A percentile compares a stretch with the other conserved stretches of the same genome.
phyloP scores from a whole-genome alignment of 2,113 vertebrate species.

The Prolemur simus region DNA sequence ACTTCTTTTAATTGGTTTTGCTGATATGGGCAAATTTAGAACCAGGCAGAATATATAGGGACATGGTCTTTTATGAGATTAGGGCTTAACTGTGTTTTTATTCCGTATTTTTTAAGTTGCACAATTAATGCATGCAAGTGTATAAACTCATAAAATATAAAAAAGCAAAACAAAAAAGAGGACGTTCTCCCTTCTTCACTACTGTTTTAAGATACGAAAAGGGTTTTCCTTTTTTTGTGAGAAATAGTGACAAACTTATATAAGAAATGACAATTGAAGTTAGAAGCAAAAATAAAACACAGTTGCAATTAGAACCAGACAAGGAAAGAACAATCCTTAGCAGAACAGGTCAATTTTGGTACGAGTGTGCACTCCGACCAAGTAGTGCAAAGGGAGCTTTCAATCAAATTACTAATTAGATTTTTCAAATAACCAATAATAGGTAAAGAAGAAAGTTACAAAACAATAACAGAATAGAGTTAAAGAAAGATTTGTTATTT shows the following conservation, averaged over 20 bases:
- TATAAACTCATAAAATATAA: not conserved
- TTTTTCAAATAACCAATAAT: slow-evolving; percentile 37
- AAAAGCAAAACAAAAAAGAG: not conserved
- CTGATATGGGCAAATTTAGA: not conserved
- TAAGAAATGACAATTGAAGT: not conserved
- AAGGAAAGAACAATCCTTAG: not conserved
- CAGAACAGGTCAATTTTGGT: not conserved
- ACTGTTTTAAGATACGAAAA: not conserved
- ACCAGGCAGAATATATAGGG: not conserved
- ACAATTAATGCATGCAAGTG: not conserved
- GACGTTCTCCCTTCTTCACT: not conserved
- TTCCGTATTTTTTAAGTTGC: not conserved
- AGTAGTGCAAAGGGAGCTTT: slow-evolving; percentile 3
- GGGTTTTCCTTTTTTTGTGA: not conserved
- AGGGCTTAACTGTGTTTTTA: not conserved
- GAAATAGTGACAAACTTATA: not conserved
- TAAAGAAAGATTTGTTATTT: not conserved
- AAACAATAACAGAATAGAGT: not conserved
- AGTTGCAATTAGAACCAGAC: not conserved
- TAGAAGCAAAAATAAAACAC: slow-evolving; percentile 27
- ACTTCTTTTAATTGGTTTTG: slow-evolving; percentile 10
- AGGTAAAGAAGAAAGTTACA: slow-evolving; percentile 40
- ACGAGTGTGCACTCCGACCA: not conserved
- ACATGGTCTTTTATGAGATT: not conserved
- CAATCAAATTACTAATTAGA: slow-evolving; percentile 23